These are phyloP conservation scores for Spheniscus humboldti DNA, from an alignment of 2,797 vertebrate species.

Conservation along the genomic window DNA sequence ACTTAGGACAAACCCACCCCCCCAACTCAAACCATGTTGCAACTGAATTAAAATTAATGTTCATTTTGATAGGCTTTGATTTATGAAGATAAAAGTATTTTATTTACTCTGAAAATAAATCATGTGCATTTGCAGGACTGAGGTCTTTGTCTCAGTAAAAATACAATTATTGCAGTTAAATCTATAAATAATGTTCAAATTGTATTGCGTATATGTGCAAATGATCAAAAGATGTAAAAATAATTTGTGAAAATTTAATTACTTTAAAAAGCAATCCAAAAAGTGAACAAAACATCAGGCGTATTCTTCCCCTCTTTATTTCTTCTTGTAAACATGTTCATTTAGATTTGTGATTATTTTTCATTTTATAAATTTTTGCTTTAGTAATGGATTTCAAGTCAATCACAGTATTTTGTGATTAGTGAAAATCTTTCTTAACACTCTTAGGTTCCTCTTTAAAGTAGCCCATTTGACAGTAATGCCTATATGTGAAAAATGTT, in stretches of 20 bases:
- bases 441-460: not conserved
- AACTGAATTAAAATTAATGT: not conserved
- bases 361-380: not conserved
- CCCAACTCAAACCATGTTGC: not conserved
- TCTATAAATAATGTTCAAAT: not conserved
- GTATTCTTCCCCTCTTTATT: not conserved
- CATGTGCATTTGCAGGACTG: not conserved
- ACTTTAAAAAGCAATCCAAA: not conserved
- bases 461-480: not conserved
- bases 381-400: not conserved
- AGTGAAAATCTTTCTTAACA: not conserved
- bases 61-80: not conserved
- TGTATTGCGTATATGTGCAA: not conserved
- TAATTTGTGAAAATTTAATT: not conserved
- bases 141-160: not conserved
- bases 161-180: not conserved
- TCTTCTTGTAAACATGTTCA: not conserved
- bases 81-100: not conserved
- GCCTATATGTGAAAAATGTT: not conserved
- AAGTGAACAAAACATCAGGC: not conserved
- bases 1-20: not conserved
- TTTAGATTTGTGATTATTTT: not conserved
- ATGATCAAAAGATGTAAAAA: not conserved
- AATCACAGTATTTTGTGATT: not conserved
- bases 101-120: not conserved